Percentiles rank a stretch among this genome's conserved stretches.
Conservation (phyloP, 1,140 invertebrate genomes). For the Halyomorpha halys region DNA sequence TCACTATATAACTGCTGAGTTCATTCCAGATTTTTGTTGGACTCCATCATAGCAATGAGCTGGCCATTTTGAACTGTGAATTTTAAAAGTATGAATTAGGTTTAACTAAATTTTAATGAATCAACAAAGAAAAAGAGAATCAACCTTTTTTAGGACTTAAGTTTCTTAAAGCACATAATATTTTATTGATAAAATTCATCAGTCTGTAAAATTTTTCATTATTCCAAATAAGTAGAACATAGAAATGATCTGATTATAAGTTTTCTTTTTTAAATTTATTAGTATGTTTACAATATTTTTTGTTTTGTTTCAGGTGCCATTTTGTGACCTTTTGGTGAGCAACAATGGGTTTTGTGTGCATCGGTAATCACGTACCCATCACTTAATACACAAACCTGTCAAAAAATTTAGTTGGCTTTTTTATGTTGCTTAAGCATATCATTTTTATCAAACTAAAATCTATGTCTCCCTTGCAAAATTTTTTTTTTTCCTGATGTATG, state of each 20-base stretch:
- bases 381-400: slow-evolving; percentile 21
- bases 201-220: too few species aligned
- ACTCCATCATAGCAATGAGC: too few species aligned
- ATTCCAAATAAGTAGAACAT: neutral
- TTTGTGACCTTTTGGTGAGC: slow-evolving; percentile 81
- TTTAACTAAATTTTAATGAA: too few species aligned
- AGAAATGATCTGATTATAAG: neutral
- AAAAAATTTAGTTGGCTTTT: slow-evolving; percentile 10
- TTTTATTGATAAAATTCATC: too few species aligned
- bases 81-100: too few species aligned
- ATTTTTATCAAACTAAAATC: slow-evolving; percentile 10
- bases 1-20: too few species aligned
- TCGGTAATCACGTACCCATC: slow-evolving; percentile 51
- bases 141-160: too few species aligned
- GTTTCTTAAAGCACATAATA: too few species aligned
- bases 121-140: too few species aligned
- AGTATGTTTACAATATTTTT: slow-evolving; percentile 27
- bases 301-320: slow-evolving; percentile 66
- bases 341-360: slow-evolving; percentile 84
- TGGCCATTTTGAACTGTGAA: too few species aligned
- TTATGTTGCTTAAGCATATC: slow-evolving; percentile 5
- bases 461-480: neutral
- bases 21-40: too few species aligned
- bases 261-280: neutral
- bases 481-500: too few species aligned